Evolutionary conservation across 2,797 vertebrate species (phyloP), one percentile per base, ranked within the genome.

Genomic region (Botia almorhae): DNA sequence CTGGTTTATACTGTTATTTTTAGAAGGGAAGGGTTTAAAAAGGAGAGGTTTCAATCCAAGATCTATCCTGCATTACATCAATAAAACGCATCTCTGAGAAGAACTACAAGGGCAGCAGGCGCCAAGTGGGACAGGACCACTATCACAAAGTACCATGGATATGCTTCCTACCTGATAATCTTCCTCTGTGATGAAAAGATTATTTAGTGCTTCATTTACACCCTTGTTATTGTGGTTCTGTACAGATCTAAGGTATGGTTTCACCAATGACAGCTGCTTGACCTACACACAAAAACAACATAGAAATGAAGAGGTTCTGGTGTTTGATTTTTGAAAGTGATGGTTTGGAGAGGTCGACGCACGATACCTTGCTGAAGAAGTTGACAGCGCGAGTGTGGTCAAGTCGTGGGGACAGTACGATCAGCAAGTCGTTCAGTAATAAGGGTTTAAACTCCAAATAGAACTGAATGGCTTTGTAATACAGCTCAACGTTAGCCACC

Each of bases 201-300:
- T 99, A 93, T 99, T 99, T 76, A 99, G 94, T 74, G 98, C 96
- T 84, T 99, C 98, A 3, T 99, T 99, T 82, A 99, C 98, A 0
- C 96, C 95, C 87, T 98, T 99, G 92, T 99, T 99, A 93, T 99
- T 99, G 91, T 99, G 98, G 89, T 96, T 99, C 89, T 99, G 98
- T 88, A 99, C 98, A 36, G 98, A 99, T 81, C 98, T 94, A 83
- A 99, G 92, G 90, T 99, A 99, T 2, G 97, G 96, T 91, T 99
- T 99, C 68, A 99, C 96, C 92, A 99, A 90, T 12, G 97, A 94
- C 78, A 99, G 90, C 87, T 99, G 98, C 83, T 99, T 99, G 83
- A 98, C 96, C 98, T 99, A 84, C 76, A 82, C 53, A 53, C 39
- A 43, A 8, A 7, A 77, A 76, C 3, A 80, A 2, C 53, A 12